Evolutionary conservation across 2,797 vertebrate genomes (phyloP).

Genomic region (Enteromius fasciolatus): DNA sequence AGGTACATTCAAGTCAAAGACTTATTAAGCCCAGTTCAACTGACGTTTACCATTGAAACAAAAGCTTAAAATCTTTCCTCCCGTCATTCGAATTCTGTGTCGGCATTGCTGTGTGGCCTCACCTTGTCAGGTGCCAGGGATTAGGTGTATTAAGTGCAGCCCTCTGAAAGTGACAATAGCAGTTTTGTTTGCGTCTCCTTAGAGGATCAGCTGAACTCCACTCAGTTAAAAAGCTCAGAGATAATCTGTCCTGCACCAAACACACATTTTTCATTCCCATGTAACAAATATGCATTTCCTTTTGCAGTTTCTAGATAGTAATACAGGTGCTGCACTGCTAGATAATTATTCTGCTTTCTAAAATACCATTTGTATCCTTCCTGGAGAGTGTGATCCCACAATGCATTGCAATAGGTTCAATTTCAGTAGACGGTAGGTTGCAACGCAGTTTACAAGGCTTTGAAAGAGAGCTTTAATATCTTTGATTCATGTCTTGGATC

Average conservation of each 20-base stretch:
- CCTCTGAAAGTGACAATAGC: slow-evolving; percentile 66
- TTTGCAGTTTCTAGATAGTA: not conserved
- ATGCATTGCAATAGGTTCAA: not conserved
- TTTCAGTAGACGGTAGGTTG: not conserved
- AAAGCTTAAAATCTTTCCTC: slow-evolving; percentile 49
- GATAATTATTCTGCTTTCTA: not conserved
- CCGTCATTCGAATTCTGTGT: slow-evolving; percentile 47
- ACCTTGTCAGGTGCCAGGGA: slow-evolving; percentile 69
- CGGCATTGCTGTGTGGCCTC: slow-evolving; percentile 41
- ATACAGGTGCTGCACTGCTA: not conserved
- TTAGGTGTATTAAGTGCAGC: slow-evolving; percentile 66
- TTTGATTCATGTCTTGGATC: not conserved
- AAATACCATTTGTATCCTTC: not conserved
- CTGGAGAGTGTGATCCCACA: not conserved
- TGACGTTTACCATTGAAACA: slow-evolving; percentile 49
- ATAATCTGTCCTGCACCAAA: slow-evolving; percentile 12
- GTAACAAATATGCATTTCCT: slow-evolving; percentile 4
- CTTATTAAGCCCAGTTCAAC: slow-evolving; percentile 30
- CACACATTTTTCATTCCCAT: slow-evolving; percentile 30
- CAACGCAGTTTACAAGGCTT: not conserved
- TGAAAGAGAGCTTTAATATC: not conserved
- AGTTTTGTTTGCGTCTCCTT: slow-evolving; percentile 65
- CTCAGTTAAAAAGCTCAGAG: slow-evolving; percentile 34
- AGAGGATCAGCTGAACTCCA: slow-evolving; percentile 55
- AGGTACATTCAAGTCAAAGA: not conserved